Evolutionary conservation across 2,888 invertebrate species (phyloP).

Genomic region (Drosophila subsilvestris): DNA sequence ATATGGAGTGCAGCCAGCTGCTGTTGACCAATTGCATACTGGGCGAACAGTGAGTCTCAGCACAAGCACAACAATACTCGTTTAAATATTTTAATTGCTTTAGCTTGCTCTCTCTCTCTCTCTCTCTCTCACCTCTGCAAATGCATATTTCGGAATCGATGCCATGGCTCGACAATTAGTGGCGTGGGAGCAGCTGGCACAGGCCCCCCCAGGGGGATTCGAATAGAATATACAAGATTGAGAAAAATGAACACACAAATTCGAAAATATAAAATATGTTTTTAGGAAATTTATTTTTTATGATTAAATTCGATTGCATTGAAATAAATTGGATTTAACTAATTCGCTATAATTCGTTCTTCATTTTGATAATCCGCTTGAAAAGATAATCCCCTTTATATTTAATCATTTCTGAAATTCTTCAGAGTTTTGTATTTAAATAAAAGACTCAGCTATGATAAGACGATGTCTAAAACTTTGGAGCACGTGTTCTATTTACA

Average conservation of each 20-base stretch:
- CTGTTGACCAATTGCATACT: conserved; percentile 1
- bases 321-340: too few relatives aligned
- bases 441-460: background rate
- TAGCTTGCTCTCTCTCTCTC: conserved; percentile 4
- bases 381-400: too few relatives aligned
- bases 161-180: conserved; percentile 60
- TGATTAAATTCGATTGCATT: too few relatives aligned
- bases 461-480: background rate
- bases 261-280: background rate
- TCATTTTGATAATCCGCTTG: too few relatives aligned
- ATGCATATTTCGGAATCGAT: conserved; percentile 51
- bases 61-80: background rate
- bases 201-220: background rate
- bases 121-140: conserved; percentile 20
- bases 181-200: conserved; percentile 3
- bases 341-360: too few relatives aligned
- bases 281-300: too few relatives aligned
- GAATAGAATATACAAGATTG: conserved; percentile 12
- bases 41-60: background rate
- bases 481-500: background rate
- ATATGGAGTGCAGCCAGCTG: conserved; percentile 22
- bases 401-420: background rate
- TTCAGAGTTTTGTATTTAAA: background rate
- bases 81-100: conserved; percentile 51
- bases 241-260: background rate